phyloP scores from a whole-genome alignment of 2,888 invertebrate genomes.

The Pristionchus mayeri region DNA sequence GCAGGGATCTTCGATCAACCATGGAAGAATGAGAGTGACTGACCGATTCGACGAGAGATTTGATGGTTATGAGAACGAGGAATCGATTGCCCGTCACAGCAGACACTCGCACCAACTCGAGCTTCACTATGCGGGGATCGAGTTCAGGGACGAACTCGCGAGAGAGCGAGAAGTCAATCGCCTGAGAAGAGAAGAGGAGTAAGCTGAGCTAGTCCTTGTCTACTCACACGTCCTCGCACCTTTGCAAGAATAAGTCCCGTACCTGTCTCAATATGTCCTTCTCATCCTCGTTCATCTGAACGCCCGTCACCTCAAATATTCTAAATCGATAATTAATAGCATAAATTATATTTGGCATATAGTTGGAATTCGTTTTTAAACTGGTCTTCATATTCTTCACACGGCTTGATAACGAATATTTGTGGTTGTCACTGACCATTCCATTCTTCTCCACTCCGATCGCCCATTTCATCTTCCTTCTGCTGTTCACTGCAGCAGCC shows the following conservation, averaged over 20 bases:
- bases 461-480: slow-evolving; percentile 44
- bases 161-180: slow-evolving; percentile 37
- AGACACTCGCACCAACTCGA: slow-evolving; percentile 21
- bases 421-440: not conserved
- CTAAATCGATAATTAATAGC: not conserved
- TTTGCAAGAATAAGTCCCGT: not conserved
- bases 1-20: not conserved
- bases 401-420: not conserved
- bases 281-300: not conserved
- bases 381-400: no score
- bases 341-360: no score
- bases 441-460: slow-evolving; percentile 49
- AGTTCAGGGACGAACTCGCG: slow-evolving; percentile 45
- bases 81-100: not conserved
- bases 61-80: slow-evolving; percentile 14
- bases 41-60: slow-evolving; percentile 18
- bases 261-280: slow-evolving; percentile 47
- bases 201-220: no score
- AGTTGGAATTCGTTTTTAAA: no score
- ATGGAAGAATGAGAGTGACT: not conserved
- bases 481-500: slow-evolving; percentile 46
- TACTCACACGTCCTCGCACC: no score
- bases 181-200: slow-evolving; percentile 5
- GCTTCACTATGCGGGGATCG: slow-evolving; percentile 7
- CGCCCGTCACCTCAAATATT: slow-evolving; percentile 35